Evolutionary conservation across 2,113 vertebrate species (phyloP).

Genomic region (Grus americana): DNA sequence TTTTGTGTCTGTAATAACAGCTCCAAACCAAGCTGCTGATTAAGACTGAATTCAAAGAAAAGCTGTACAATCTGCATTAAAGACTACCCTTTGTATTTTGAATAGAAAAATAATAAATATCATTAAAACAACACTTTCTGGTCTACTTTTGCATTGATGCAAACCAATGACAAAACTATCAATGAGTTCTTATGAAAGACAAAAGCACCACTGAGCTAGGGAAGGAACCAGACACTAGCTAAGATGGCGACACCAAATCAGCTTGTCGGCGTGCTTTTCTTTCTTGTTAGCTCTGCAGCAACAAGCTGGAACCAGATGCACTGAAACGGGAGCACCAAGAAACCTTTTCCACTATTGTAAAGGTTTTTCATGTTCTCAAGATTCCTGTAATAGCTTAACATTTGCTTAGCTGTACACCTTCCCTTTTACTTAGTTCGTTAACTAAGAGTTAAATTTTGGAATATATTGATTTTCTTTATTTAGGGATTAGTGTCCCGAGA

Average conservation of each 20-base stretch:
- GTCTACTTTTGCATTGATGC: not conserved
- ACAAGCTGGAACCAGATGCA: not conserved
- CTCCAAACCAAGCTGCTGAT: not conserved
- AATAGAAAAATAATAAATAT: not conserved
- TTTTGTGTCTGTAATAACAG: not conserved
- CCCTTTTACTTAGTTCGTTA: not conserved
- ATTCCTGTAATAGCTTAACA: not conserved
- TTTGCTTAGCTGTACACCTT: not conserved
- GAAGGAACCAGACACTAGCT: not conserved
- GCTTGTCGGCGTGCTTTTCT: not conserved
- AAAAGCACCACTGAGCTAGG: not conserved
- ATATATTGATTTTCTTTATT: not conserved
- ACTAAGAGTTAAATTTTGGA: constrained; percentile 25
- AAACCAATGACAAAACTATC: not conserved
- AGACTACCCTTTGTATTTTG: not conserved
- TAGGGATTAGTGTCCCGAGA: not conserved
- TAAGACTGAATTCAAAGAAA: not conserved
- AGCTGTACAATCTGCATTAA: not conserved
- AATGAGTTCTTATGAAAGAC: not conserved
- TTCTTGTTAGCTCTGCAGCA: not conserved
- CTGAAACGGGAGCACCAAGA: not conserved
- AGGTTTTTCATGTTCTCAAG: not conserved
- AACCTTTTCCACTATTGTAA: not conserved
- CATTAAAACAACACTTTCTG: not conserved
- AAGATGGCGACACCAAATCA: not conserved